These are phyloP conservation scores for Festucalex cinctus DNA, from an alignment of 2,113 vertebrate species.

Conservation along the genomic window DNA sequence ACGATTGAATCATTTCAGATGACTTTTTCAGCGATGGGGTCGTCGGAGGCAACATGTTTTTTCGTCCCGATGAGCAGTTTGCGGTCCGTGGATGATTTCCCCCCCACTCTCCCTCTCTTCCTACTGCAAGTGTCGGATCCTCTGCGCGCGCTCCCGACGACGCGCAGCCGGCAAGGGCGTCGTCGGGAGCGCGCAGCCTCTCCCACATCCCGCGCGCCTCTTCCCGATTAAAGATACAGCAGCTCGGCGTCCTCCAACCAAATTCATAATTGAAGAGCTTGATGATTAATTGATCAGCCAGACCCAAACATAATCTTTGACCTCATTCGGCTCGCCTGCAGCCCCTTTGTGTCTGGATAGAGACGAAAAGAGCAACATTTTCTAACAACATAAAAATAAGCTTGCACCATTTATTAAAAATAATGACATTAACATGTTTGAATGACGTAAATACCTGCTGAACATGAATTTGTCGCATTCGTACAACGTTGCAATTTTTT, in stretches of 20 bases:
- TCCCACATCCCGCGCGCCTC: conserved; percentile 68
- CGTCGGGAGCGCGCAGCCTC: conserved; percentile 74
- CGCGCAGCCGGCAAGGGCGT: conserved; percentile 42
- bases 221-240: conserved; percentile 69
- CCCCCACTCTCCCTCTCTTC: conserved; percentile 11
- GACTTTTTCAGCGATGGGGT: conserved; percentile 38
- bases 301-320: conserved; percentile 49
- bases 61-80: conserved; percentile 55
- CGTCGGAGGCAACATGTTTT: conserved; percentile 67
- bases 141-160: conserved; percentile 69
- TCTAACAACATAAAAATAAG: neutral
- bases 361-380: neutral
- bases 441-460: neutral
- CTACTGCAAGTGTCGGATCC: conserved; percentile 45
- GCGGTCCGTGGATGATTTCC: conserved; percentile 60
- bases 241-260: conserved; percentile 43
- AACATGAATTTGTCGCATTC: neutral
- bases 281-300: conserved; percentile 61
- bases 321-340: conserved; percentile 41
- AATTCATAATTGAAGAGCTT: conserved; percentile 63
- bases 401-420: neutral
- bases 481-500: too few species aligned
- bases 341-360: conserved; percentile 22
- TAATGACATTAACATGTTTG: neutral
- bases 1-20: conserved; percentile 43